These are phyloP conservation scores for Epizoanthus illoricatus DNA, from an alignment of 92 coral and sea anemone species.

Conservation along the genomic window DNA sequence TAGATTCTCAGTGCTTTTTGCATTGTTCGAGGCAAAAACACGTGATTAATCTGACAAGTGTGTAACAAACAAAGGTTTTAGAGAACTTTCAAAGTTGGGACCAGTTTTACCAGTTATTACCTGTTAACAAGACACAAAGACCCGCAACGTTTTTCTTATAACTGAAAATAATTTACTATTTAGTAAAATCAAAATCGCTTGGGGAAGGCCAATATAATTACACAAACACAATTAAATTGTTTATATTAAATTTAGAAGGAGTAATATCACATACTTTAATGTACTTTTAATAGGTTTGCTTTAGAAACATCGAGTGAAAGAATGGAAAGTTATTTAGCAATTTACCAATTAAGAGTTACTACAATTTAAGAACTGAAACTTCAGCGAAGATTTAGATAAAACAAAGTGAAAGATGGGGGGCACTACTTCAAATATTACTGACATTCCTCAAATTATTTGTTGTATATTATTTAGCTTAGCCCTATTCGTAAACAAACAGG, in stretches of 20 bases:
- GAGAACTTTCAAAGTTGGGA: conserved; percentile 23
- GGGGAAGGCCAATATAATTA: no score
- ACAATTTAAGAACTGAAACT: neutral
- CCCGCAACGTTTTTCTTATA: neutral
- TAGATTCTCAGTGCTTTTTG: conserved; percentile 45
- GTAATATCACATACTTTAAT: neutral
- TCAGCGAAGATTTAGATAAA: neutral
- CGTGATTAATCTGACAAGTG: neutral
- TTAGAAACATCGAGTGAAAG: neutral
- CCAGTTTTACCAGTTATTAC: conserved; percentile 40
- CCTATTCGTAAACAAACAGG: neutral
- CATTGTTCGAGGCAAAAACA: conserved; percentile 40
- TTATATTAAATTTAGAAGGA: neutral
- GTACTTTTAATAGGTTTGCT: neutral
- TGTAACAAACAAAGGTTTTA: neutral
- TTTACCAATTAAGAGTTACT: neutral
- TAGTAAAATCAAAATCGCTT: neutral
- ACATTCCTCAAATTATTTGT: neutral
- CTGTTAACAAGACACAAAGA: neutral
- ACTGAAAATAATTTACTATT: neutral
- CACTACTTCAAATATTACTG: neutral
- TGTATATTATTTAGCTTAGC: neutral
- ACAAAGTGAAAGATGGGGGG: neutral
- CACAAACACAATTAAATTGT: neutral
- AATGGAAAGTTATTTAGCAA: neutral